These are phyloP conservation scores for Drosophila lacicola DNA, from an alignment of 2,888 invertebrate genomes.

Conservation along the genomic window DNA sequence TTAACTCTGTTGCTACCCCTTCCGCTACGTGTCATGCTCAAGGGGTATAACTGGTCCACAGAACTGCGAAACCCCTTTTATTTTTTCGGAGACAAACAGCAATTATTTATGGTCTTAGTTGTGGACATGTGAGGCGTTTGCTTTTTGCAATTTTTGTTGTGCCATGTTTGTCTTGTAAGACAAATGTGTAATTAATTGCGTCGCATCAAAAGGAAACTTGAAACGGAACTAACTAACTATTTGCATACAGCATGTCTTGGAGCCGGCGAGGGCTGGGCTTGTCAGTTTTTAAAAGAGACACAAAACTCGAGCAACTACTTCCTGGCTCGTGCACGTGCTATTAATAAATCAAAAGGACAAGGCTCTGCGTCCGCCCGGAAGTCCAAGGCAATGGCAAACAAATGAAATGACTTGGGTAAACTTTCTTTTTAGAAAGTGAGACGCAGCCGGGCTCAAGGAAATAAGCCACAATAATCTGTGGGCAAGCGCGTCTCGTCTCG, in stretches of 20 bases:
- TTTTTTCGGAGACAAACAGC: constrained; percentile 47
- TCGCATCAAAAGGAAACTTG: constrained; percentile 81
- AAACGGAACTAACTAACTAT: constrained; percentile 65
- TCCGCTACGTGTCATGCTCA: rapidly evolving
- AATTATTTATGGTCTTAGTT: constrained; percentile 81
- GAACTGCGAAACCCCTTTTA: constrained; percentile 17
- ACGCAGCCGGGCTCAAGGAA: constrained; percentile 18
- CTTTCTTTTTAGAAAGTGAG: constrained; percentile 33
- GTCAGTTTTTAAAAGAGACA: constrained; percentile 56
- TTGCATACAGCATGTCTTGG: constrained; percentile 62
- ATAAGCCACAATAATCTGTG: neutral
- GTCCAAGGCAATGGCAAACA: constrained; percentile 67
- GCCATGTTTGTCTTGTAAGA: constrained; percentile 83
- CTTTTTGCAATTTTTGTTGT: constrained; percentile 37
- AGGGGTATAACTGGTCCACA: constrained; percentile 28
- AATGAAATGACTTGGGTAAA: constrained; percentile 69
- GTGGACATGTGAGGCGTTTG: constrained; percentile 58
- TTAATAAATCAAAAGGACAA: constrained; percentile 81
- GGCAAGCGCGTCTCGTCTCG: too few relatives aligned
- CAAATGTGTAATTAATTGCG: constrained; percentile 84
- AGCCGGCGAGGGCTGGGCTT: constrained; percentile 12
- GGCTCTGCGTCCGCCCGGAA: constrained; percentile 51
- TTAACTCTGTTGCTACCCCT: neutral
- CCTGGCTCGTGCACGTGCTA: constrained; percentile 57
- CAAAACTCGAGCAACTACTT: constrained; percentile 20